Conservation (phyloP, 92 coral and sea anemone species). For the Galaxea fascicularis region DNA sequence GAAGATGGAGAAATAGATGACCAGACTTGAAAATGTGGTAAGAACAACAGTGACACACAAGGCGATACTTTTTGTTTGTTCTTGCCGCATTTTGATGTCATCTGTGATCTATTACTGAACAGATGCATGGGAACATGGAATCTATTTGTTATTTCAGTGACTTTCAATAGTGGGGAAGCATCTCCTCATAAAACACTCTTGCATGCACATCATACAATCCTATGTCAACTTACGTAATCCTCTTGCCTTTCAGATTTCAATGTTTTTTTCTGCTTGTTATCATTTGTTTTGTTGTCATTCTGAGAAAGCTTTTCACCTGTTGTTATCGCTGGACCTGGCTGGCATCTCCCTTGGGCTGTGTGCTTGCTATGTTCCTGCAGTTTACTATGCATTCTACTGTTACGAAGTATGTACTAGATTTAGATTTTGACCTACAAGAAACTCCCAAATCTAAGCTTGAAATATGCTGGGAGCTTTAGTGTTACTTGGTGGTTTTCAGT, state of each 20-base stretch:
- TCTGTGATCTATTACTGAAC: too few relatives aligned
- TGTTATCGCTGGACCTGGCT: conserved; percentile 96
- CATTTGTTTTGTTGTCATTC: conserved; percentile 97
- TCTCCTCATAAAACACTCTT: neutral
- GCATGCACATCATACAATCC: neutral
- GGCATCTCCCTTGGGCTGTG: conserved; percentile 96
- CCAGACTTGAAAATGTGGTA: too few relatives aligned
- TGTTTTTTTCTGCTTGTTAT: conserved; percentile 93
- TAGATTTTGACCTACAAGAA: neutral
- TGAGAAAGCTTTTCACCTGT: conserved; percentile 87
- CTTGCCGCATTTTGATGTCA: too few relatives aligned
- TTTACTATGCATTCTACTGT: conserved; percentile 95
- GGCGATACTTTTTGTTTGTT: too few relatives aligned
- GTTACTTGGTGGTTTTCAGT: too few relatives aligned
- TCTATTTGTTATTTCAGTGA: too few relatives aligned
- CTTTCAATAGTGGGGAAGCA: neutral
- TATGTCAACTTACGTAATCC: neutral
- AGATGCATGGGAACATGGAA: too few relatives aligned
- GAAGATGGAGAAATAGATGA: too few relatives aligned
- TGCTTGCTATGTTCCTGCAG: conserved; percentile 91
- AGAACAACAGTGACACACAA: too few relatives aligned
- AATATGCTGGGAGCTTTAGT: too few relatives aligned
- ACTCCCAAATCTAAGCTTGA: too few relatives aligned
- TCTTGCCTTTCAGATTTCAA: conserved; percentile 64
- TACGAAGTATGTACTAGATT: conserved; percentile 69